Evolutionary conservation across 2,797 vertebrate species (phyloP), one percentile per base, ranked within the genome.

Genomic region (Lepidocolaptes lacrymiger): DNA sequence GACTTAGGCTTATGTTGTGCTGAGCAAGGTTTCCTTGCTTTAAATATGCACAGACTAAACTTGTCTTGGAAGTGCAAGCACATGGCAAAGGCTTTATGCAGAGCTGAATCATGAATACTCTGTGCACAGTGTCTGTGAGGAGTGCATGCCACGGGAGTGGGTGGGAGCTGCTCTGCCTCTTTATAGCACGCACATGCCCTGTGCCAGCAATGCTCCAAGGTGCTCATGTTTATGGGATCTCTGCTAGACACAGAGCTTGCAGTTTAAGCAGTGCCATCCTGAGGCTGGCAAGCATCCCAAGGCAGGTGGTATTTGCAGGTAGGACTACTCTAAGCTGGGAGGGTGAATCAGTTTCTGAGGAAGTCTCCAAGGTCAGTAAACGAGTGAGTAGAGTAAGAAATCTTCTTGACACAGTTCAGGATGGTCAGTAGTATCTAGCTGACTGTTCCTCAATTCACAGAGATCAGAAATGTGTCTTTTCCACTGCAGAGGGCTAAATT

Each of bases 91-190:
- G 14, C 24, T 63, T 91, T 48, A 51, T 34, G 39, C 28, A 83
- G 56, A 67, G 41, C 28, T 82, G 67, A 48, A 30, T 71, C 32
- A 34, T 12, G 28, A 77, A n/a, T 17, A 44, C 3, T 59, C 55
- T 1, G 7, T 10, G 44, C 4, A 4, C 20, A 23, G 36, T 17
- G 24, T 58, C 39, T 43, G 5, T 0, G 0, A 74, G 41, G 18
- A 43, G 6, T 11, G 7, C n/a, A 11, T 32, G 20, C 7, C 36
- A 14, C 0, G 0, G 36, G 22, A 48, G 36, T 1, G 22, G 7
- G 22, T 19, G 59, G 59, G 26, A 89, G 28, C 23, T 24, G 30
- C 11, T 73, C 73, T 48, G 34, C 17, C 44, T 54, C 46, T 64
- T n/a, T 21, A 3, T 1, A 43, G 34, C 24, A 16, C 41, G 67